phyloP scores from a whole-genome alignment of 1,140 invertebrate species.

The Cecropterus lyciades region DNA sequence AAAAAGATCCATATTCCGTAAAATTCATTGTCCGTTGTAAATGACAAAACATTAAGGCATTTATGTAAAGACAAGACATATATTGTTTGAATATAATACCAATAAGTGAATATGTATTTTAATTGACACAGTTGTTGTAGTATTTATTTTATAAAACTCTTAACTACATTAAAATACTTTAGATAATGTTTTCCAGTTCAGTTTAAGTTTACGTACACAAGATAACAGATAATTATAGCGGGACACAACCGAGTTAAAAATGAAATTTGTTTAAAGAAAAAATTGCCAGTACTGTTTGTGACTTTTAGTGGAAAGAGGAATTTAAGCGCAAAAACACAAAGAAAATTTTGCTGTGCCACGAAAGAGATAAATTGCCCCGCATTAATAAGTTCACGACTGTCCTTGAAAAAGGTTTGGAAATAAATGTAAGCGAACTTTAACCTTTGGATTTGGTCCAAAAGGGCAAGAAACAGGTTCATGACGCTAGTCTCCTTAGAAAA shows the following conservation, averaged over 20 bases:
- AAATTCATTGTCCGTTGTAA: no score
- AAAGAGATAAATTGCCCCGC: conserved; percentile 50
- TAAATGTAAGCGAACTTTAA: conserved; percentile 50
- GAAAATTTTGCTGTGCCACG: conserved; percentile 41
- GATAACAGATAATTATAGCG: not conserved
- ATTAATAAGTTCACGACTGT: conserved; percentile 57
- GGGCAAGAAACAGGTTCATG: not conserved
- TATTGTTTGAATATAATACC: not conserved
- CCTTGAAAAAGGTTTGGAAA: conserved; percentile 50
- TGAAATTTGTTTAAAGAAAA: not conserved
- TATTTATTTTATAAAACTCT: conserved; percentile 1
- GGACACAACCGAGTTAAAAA: not conserved
- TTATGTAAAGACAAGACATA: no score
- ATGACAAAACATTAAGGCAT: no score
- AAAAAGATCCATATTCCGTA: no score
- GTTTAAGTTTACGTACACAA: not conserved
- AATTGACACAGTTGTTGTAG: not conserved
- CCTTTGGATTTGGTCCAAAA: conserved; percentile 13
- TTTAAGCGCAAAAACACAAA: conserved; percentile 25
- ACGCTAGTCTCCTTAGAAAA: not conserved
- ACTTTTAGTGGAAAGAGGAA: conserved; percentile 4
- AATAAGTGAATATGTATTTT: not conserved
- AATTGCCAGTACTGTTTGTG: not conserved
- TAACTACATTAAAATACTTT: not conserved
- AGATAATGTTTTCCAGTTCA: not conserved